phyloP scores from a whole-genome alignment of 2,888 invertebrate genomes.

The Ommatoiulus sabulosus region DNA sequence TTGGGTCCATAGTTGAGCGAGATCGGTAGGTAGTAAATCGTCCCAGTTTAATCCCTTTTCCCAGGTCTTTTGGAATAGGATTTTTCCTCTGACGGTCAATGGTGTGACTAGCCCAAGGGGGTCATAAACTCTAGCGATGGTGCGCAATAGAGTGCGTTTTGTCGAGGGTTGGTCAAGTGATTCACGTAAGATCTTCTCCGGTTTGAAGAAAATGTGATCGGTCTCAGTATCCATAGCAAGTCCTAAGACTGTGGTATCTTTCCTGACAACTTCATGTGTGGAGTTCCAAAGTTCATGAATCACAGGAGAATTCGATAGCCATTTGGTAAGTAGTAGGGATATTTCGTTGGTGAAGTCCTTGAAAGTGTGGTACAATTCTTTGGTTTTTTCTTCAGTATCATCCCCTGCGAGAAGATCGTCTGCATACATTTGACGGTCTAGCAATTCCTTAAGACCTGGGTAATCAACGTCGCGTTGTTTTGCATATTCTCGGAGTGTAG shows the following conservation, averaged over 20 bases:
- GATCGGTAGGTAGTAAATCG: background rate
- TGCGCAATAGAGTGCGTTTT: background rate
- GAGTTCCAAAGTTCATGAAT: background rate
- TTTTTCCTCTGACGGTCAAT: background rate
- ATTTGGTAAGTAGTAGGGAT: background rate
- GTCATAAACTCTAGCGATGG: background rate
- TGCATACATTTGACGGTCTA: background rate
- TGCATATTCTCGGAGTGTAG: background rate
- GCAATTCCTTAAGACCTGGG: background rate
- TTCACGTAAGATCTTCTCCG: background rate
- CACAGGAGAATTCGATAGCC: background rate
- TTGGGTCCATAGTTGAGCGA: background rate
- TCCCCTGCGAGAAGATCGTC: conserved; percentile 13
- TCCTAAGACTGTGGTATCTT: background rate
- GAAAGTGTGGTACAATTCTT: background rate
- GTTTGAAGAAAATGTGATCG: background rate
- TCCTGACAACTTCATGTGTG: background rate
- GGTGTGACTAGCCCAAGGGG: conserved; percentile 50
- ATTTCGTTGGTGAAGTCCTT: background rate
- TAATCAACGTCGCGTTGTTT: background rate
- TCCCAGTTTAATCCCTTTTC: conserved; percentile 38
- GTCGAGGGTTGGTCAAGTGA: background rate
- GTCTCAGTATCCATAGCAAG: background rate
- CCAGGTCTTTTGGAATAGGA: conserved; percentile 42
- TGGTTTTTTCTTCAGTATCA: background rate